Base-by-base conservation (phyloP, 1,140 invertebrate species). In the Eueides isabella region DNA sequence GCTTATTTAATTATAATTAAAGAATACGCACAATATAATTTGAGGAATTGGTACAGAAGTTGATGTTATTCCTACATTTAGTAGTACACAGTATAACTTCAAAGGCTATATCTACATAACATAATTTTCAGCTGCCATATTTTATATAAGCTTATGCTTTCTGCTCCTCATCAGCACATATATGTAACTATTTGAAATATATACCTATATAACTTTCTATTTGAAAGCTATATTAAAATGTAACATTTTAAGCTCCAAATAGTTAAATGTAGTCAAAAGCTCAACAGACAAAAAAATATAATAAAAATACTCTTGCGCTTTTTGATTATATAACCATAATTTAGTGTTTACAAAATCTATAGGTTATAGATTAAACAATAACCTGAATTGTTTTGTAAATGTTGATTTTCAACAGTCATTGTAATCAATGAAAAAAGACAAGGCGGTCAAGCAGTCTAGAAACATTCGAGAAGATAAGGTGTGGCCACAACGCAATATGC, bases 381-480 rank as follows among this genome's bases (percentile, higher is more conserved):
- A 55, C 48, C 6, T 23, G 23, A 11, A 55, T 26, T 11, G 23
- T 26, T 55, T 26, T 26, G 6, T 55, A 55, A n/a, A 7, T 23
- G 48, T 55, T 26, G 3, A 55, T 55, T 55, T 26, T 7, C 19
- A 55, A 23, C 48, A 55, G 26, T 55, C 48, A 55, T 26, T 55
- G 7, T 26, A 12, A 55, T 55, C 48, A 55, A 55, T 26, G 7
- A 85, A 84, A 85, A 84, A 86, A 78, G 80, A 80, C 72, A 80
- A 79, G 78, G 71, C 74, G 76, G 81, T 81, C 71, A 72, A 81
- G 78, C 72, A 72, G 78, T 78, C 72, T 80, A 85, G 82, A 84
- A 84, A 82, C 74, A 81, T 85, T 83, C 79, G 80, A 83, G 83
- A 85, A 87, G 85, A 89, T 85, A 85, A 88, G 83, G 89, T 79